Percentiles rank a stretch among this genome's conserved stretches.
Evolutionary conservation across 2,888 invertebrate genomes (phyloP).

Genomic region (Desoria tigrina): DNA sequence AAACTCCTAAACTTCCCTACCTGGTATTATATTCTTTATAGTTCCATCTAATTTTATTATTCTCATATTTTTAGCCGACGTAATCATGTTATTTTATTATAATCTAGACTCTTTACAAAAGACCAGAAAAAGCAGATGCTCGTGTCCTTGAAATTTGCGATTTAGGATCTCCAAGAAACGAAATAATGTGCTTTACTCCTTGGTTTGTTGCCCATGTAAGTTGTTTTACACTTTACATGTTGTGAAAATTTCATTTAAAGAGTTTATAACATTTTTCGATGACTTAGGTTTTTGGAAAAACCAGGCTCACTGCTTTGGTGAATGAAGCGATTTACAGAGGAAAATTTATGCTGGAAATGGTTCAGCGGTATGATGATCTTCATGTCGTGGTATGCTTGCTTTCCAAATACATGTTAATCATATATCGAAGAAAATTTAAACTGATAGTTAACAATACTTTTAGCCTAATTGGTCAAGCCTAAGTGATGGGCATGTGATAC

Average conservation of each 20-base stretch:
- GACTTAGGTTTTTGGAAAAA: conserved; percentile 48
- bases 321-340: conserved; percentile 47
- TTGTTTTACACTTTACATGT: too few species aligned
- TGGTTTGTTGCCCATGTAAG: conserved; percentile 51
- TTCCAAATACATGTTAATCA: neutral
- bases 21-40: conserved; percentile 46
- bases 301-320: conserved; percentile 41
- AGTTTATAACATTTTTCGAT: neutral
- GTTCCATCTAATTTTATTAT: neutral
- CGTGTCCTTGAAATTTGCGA: conserved; percentile 45
- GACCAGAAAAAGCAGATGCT: conserved; percentile 40
- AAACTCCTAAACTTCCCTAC: conserved; percentile 47
- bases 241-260: neutral
- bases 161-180: conserved; percentile 40
- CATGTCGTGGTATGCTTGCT: conserved; percentile 46
- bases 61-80: neutral
- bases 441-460: conserved; percentile 2
- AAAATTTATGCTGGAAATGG: conserved; percentile 47
- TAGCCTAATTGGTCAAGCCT: conserved; percentile 52
- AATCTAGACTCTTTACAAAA: conserved; percentile 50
- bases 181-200: conserved; percentile 49
- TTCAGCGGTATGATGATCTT: conserved; percentile 49
- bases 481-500: conserved; percentile 49
- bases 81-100: conserved; percentile 4
- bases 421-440: neutral